These are phyloP conservation scores for Solenopsis invicta DNA, from an alignment of 1,140 invertebrate species.

Conservation along the genomic window DNA sequence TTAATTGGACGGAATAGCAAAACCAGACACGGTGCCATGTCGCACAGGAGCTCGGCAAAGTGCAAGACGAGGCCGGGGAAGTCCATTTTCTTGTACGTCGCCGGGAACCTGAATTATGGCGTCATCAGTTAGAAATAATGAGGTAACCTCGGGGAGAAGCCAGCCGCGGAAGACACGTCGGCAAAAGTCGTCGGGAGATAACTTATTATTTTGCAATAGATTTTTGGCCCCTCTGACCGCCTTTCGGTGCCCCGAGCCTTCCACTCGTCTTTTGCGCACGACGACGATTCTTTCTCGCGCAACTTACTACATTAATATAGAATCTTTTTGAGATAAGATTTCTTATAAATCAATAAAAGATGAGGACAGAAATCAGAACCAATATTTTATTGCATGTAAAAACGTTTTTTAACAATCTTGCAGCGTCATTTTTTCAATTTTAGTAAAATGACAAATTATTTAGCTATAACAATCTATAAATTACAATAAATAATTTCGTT, in stretches of 20 bases:
- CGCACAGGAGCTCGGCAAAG: constrained; percentile 52
- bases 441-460: neutral
- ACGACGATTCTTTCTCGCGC: neutral
- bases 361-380: neutral
- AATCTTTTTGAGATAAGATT: neutral
- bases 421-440: neutral
- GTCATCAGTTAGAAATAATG: constrained; percentile 85
- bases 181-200: constrained; percentile 79
- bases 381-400: neutral
- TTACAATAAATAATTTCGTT: neutral
- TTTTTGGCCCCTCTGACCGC: constrained; percentile 60
- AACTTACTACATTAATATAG: constrained; percentile 17
- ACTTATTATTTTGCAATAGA: constrained; percentile 83
- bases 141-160: constrained; percentile 78
- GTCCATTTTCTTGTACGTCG: constrained; percentile 84
- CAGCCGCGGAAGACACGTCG: constrained; percentile 77
- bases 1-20: constrained; percentile 81
- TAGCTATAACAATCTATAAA: neutral
- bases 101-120: constrained; percentile 82
- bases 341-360: neutral
- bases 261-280: constrained; percentile 1
- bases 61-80: constrained; percentile 72
- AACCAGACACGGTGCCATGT: constrained; percentile 67
- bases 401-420: neutral
- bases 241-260: constrained; percentile 3